Evolutionary conservation across 2,797 vertebrate species (phyloP).

Genomic region (Benthosema pterotum): DNA sequence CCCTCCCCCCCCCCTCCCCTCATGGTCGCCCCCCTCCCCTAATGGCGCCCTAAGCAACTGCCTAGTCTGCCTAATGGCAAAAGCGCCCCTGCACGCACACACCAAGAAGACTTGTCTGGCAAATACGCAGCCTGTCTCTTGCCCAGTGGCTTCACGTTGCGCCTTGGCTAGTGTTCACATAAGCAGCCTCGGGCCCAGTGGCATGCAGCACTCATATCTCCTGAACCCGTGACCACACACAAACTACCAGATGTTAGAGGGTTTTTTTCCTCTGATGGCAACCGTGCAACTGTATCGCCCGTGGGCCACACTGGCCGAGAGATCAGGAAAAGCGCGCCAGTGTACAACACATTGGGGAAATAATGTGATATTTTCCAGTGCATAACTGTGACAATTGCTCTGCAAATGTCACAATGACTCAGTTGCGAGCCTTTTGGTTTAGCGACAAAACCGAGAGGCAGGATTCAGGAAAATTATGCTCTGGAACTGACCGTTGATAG

Average conservation of each 20-base stretch:
- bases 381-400: background rate
- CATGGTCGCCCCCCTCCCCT: too few species aligned
- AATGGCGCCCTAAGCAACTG: too few species aligned
- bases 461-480: too few species aligned
- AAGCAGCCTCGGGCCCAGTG: constrained; percentile 56
- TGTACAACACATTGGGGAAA: constrained; percentile 1
- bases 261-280: constrained; percentile 35
- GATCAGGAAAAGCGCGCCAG: constrained; percentile 16
- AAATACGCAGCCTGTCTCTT: constrained; percentile 44
- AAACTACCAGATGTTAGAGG: constrained; percentile 30
- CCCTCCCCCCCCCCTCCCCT: too few species aligned
- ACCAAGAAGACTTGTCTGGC: constrained; percentile 29
- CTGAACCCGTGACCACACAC: constrained; percentile 29
- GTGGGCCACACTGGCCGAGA: constrained; percentile 4
- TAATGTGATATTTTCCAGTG: background rate
- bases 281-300: constrained; percentile 36
- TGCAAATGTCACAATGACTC: too few species aligned
- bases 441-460: too few species aligned
- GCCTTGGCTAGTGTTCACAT: constrained; percentile 57
- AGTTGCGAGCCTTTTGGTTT: too few species aligned
- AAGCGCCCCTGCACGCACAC: too few species aligned
- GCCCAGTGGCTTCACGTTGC: constrained; percentile 33
- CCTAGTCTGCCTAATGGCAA: too few species aligned
- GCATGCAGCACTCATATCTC: constrained; percentile 57
- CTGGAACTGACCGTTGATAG: background rate